Evolutionary conservation across 2,797 vertebrate genomes (phyloP), one percentile per base, ranked within the genome.

Genomic region (Allobates femoralis): DNA sequence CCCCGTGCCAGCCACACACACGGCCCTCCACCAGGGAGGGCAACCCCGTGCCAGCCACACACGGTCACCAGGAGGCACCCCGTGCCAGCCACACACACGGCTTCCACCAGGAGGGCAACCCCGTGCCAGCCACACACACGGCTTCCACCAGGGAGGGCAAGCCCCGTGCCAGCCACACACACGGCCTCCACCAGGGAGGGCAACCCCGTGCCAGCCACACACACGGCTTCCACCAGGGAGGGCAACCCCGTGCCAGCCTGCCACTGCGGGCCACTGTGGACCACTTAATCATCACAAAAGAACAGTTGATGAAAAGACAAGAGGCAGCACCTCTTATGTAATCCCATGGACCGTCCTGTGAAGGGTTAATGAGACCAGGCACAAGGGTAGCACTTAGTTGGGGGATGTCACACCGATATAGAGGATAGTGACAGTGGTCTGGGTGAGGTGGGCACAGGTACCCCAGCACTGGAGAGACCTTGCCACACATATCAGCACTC

Each of bases 401-500:
- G 16, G 19, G 56, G 50, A 71, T 41, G 69, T 60, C 34, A 83
- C 55, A 62, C 55, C 34, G 60, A 62, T 28, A 46, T 32, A 34
- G 7, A 16, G 11, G 80, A 55, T 26, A 67, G 23, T 30, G 8
- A 67, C 53, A 28, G 8, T 8, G 64, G 77, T 30, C 66, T 75
- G 86, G 76, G 77, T 77, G 83, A 76, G 82, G 86, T 60, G 53
- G 16, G 79, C 41, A 78, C 73, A 83, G n/a, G 8, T 7, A 41
- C 3, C 37, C 37, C 37, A 41, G 41, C 41, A 46, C 41, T 46
- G 3, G 41, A 6, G 7, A 46, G 41, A 11, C 41, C 41, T 46
- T 6, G 6, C 41, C 41, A 46, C 3, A 7, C 6, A 6, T 7
- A 0, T 46, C 41, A 46, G 41, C 7, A 46, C 41, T 7, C 7